These are phyloP conservation scores for Prionace glauca DNA, from an alignment of 2,797 vertebrate genomes.

Conservation along the genomic window DNA sequence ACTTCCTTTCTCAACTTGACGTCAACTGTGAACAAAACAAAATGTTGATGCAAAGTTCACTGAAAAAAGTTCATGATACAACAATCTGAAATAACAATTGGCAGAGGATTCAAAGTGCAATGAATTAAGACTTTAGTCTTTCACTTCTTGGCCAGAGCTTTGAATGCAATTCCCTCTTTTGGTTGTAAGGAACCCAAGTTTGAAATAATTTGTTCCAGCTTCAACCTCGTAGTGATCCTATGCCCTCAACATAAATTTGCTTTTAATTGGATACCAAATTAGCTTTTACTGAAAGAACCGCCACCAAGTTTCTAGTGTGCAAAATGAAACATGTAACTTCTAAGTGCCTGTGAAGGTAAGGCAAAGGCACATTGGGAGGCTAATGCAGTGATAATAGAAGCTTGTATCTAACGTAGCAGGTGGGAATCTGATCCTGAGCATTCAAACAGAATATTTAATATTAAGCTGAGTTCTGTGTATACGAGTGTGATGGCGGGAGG, in stretches of 20 bases:
- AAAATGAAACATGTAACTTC: neutral
- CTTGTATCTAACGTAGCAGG: neutral
- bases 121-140: neutral
- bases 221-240: neutral
- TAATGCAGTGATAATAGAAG: neutral
- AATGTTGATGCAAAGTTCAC: neutral
- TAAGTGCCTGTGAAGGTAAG: neutral
- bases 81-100: neutral
- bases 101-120: neutral
- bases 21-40: neutral
- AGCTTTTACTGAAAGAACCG: neutral
- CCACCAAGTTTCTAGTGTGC: neutral
- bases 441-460: neutral
- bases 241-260: neutral
- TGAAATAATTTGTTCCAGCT: neutral
- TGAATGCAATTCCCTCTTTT: neutral
- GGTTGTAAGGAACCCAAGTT: neutral
- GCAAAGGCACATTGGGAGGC: neutral
- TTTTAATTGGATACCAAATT: slow-evolving; percentile 7
- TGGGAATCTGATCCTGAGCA: neutral
- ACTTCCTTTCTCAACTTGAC: neutral
- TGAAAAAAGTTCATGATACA: neutral
- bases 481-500: no score
- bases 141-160: neutral
- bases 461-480: no score